These are phyloP conservation scores for Chaenodraco wilsoni DNA, from an alignment of 2,797 vertebrate species.

Conservation along the genomic window DNA sequence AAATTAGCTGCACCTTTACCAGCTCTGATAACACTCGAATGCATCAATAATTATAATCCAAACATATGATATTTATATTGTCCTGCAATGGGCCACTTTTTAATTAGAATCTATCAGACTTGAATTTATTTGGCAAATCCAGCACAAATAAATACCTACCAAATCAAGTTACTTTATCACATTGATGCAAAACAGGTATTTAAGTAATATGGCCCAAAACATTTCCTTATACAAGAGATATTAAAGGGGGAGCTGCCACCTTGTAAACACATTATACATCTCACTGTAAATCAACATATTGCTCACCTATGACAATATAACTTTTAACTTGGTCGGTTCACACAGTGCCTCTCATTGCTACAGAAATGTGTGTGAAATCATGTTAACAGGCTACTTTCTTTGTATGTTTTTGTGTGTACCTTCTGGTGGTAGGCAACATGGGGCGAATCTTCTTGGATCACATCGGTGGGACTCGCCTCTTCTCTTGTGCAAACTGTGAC, in stretches of 20 bases:
- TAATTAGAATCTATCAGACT: not conserved
- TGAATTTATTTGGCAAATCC: not conserved
- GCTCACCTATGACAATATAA: not conserved
- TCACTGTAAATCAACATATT: not conserved
- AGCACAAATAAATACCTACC: not conserved
- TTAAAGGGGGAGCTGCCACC: not conserved
- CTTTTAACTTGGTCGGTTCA: not conserved
- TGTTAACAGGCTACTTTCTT: not conserved
- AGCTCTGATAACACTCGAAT: no score
- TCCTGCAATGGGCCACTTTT: no score
- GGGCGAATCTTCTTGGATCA: constrained; percentile 98
- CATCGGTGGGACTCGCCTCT: constrained; percentile 95
- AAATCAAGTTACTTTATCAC: not conserved
- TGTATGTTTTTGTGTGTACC: not conserved
- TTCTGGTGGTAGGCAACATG: constrained; percentile 75
- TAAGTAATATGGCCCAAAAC: not conserved
- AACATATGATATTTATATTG: no score
- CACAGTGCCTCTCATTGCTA: not conserved
- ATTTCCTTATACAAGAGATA: not conserved
- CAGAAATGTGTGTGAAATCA: not conserved
- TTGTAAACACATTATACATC: not conserved
- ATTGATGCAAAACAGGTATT: not conserved
- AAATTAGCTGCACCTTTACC: no score
- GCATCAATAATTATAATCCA: no score
- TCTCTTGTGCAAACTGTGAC: constrained; percentile 98